Evolutionary conservation across 2,113 vertebrate genomes (phyloP), one percentile per base, ranked within the genome.

Genomic region (Oostethus manadensis): DNA sequence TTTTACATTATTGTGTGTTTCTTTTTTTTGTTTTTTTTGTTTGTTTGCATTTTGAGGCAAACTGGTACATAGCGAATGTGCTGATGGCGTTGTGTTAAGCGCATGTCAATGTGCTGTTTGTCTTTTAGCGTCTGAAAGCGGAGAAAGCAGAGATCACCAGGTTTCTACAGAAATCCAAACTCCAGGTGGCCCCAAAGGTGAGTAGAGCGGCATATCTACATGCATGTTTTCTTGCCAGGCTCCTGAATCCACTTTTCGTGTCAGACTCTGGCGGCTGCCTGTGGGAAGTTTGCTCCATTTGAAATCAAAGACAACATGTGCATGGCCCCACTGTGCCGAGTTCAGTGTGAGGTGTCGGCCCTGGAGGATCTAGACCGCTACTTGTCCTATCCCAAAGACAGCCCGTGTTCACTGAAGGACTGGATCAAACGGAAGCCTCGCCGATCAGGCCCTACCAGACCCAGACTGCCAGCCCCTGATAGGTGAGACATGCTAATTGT

Each of bases 251-350:
- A 7, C 5, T 38, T 68, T 0, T 20, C 14, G 15, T 48, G 59
- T 61, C 86, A 99, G 97, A 98, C 90, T 2, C 91, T 99, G 42
- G 93, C 94, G 0, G 92, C 93, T 62, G 93, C 92, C 4, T 99
- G 96, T 62, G 97, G 96, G 6, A 98, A 98, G 78, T 99, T 99
- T 81, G 95, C 96, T 58, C 97, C 97, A 2, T 99, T 99, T 84
- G 96, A 99, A 68, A 98, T 99, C 18, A 99, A 93, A 80, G 93
- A 93, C 67, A 91, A 96, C 83, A 98, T 99, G 95, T 84, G 79
- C 49, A 76, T 99, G 2, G 94, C 97, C 8, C 97, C 97, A 0
- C 81, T 91, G 35, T 90, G 80, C 38, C 92, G 97, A 0, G 87
- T 93, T 0, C 66, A 85, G 45, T 89, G 89, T 58, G 90, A 93